Conservation (phyloP, 2,888 invertebrate species). For the Patella caerulea region DNA sequence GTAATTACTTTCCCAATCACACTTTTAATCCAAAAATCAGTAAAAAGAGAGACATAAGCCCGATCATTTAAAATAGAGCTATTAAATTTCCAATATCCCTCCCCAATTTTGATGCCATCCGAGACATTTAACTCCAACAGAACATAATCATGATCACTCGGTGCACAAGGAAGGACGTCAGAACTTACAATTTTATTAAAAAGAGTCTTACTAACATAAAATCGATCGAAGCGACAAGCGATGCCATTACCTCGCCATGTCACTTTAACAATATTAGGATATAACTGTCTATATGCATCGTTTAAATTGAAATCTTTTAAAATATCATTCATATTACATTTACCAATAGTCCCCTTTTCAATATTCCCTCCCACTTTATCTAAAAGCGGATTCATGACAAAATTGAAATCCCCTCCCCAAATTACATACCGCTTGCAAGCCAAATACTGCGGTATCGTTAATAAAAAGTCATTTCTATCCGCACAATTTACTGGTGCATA, state of each 20-base stretch:
- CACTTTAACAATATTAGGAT: too few relatives aligned
- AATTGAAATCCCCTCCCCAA: not conserved
- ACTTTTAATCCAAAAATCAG: not conserved
- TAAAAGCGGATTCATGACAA: not conserved
- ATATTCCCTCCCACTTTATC: not conserved
- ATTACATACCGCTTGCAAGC: not conserved
- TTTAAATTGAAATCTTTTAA: not conserved
- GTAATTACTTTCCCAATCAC: not conserved
- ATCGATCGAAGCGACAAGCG: too few relatives aligned
- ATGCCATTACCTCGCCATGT: too few relatives aligned
- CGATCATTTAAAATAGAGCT: not conserved
- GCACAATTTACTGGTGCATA: not conserved
- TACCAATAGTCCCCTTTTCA: too few relatives aligned
- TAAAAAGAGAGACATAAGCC: conserved; percentile 8
- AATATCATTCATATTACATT: not conserved
- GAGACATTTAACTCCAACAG: not conserved
- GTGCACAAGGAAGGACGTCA: not conserved
- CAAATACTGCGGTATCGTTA: conserved; percentile 9
- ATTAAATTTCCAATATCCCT: conserved; percentile 1
- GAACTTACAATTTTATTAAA: not conserved
- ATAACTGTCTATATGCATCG: not conserved
- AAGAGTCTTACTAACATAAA: not conserved
- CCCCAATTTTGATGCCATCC: not conserved
- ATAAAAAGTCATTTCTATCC: not conserved
- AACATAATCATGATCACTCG: not conserved